phyloP scores from a whole-genome alignment of 2,797 vertebrate genomes.

The Ctenopoma multispine region DNA sequence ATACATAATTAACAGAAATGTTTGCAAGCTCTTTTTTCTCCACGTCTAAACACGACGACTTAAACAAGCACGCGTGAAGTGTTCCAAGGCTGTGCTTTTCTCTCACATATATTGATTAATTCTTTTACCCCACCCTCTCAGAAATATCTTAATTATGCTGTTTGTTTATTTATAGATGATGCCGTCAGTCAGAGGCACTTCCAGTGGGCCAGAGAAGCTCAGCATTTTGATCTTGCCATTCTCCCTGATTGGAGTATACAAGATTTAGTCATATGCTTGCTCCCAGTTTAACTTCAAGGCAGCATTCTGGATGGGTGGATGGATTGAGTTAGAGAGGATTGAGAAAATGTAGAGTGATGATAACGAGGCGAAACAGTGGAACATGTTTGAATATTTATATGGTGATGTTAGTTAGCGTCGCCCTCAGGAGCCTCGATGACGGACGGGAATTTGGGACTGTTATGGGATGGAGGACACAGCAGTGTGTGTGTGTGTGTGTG shows the following conservation, averaged over 20 bases:
- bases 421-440: conserved; percentile 65
- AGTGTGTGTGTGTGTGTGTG: conserved; percentile 36
- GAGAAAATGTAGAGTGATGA: conserved; percentile 73
- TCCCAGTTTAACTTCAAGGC: conserved; percentile 73
- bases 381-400: conserved; percentile 83
- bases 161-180: conserved; percentile 75
- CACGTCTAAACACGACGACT: conserved; percentile 83
- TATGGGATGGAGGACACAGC: conserved; percentile 60
- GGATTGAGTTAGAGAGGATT: conserved; percentile 71
- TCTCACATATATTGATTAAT: conserved; percentile 69
- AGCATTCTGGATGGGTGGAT: conserved; percentile 69
- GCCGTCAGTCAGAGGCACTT: conserved; percentile 66
- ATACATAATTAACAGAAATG: conserved; percentile 99
- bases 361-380: conserved; percentile 74
- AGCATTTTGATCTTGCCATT: conserved; percentile 69
- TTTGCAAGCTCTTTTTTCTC: conserved; percentile 89
- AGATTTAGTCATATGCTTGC: conserved; percentile 63
- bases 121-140: conserved; percentile 41
- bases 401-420: conserved; percentile 74
- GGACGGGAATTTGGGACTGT: conserved; percentile 65
- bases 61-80: conserved; percentile 83
- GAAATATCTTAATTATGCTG: conserved; percentile 74
- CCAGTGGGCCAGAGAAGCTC: conserved; percentile 45
- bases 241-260: conserved; percentile 60
- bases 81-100: conserved; percentile 63